Percentiles rank a stretch among this genome's conserved stretches.
phyloP scores from a whole-genome alignment of 2,113 vertebrate species.

The Nesoenas mayeri region DNA sequence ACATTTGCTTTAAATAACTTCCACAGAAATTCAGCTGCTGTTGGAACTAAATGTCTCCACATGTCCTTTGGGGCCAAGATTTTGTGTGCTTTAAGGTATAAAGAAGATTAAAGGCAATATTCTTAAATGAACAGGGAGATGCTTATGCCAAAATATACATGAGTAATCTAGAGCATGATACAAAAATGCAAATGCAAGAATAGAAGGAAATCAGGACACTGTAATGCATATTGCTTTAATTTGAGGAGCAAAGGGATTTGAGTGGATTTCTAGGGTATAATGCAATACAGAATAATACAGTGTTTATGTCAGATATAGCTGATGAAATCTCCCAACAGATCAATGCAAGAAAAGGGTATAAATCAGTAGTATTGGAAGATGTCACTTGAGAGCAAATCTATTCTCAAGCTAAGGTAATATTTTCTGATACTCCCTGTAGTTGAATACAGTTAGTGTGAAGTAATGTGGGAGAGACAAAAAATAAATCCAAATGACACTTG shows the following conservation, averaged over 20 bases:
- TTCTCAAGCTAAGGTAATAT: constrained; percentile 57
- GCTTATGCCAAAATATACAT: constrained; percentile 51
- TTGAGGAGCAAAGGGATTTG: constrained; percentile 67
- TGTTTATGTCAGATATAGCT: constrained; percentile 68
- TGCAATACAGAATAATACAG: constrained; percentile 65
- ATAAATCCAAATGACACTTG: background rate
- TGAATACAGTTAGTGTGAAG: constrained; percentile 26
- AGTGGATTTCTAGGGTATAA: constrained; percentile 69
- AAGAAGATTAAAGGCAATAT: constrained; percentile 46
- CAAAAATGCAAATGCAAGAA: constrained; percentile 63
- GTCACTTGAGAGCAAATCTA: constrained; percentile 52
- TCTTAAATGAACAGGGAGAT: constrained; percentile 51
- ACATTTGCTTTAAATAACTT: constrained; percentile 40
- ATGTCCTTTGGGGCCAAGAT: background rate
- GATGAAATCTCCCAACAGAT: constrained; percentile 63
- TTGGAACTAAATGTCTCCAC: background rate
- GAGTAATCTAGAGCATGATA: constrained; percentile 65
- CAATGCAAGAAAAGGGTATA: constrained; percentile 61
- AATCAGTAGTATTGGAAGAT: constrained; percentile 60
- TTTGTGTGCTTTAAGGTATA: constrained; percentile 46
- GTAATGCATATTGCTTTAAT: constrained; percentile 65
- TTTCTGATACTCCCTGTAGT: constrained; percentile 51
- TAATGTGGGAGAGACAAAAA: background rate
- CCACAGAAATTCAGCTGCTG: background rate
- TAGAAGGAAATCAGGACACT: constrained; percentile 68